Evolutionary conservation across 1,140 invertebrate genomes (phyloP), one percentile per base, ranked within the genome.

Genomic region (Conus betulinus): DNA sequence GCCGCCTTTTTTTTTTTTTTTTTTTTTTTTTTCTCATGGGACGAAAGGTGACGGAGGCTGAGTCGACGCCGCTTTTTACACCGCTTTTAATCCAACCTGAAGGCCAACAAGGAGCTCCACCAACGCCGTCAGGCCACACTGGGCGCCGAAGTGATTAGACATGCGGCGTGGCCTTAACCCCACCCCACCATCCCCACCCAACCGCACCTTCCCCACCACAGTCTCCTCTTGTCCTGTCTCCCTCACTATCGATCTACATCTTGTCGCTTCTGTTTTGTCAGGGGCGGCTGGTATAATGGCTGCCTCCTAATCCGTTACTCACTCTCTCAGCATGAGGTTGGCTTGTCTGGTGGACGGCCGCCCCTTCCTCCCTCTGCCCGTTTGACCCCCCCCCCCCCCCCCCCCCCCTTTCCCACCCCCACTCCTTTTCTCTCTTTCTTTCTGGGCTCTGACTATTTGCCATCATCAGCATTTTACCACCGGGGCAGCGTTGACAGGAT

Each of bases 71-170:
- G 63, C 15, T 17, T 7, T 51, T 17, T 17, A 82, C 17, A 53
- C 17, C 81, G 20, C 23, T 74, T 85, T 85, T 85, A 71, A 85
- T 85, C 84, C 67, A 85, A 85, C 74, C 63, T 74, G 84, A 85
- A n/a, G 84, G 63, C 84, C 74, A 85, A 85, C 84, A 85, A 20
- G n/a, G 0, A 25, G 8, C 84, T 74, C 84, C 67, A 74, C 60
- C 60, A n/a, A 74, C 17, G 71, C 10, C 74, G 84, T 53, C 67
- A 74, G 55, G 55, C 63, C 60, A 71, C 63, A 52, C 13, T 74
- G 63, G 51, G 84, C 67, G 67, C 25, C 25, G 4, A n/a, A 52
- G 25, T 74, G 84, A 85, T 85, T 85, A 85, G 63, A 85, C 84
- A 85, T n/a, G 84, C 67, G 67, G 84, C 51, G 55, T 79, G 17